Evolutionary conservation across 2,113 vertebrate genomes (phyloP).

Genomic region (Ailuropoda melanoleuca): DNA sequence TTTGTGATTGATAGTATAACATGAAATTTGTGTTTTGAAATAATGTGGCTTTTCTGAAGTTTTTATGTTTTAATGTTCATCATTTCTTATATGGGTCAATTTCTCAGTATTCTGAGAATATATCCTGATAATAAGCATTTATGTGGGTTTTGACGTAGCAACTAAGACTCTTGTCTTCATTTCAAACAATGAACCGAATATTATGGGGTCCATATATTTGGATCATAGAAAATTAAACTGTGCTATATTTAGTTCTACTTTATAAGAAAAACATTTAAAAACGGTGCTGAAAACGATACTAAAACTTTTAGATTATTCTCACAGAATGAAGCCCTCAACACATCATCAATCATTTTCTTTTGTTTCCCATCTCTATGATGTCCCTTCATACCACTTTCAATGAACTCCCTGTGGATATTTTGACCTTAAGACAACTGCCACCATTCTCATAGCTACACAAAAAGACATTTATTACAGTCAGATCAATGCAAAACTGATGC

Average conservation of each 20-base stretch:
- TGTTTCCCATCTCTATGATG: constrained; percentile 48
- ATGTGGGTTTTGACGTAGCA: background rate
- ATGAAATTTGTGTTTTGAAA: constrained; percentile 20
- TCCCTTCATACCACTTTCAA: constrained; percentile 53
- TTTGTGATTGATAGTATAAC: constrained; percentile 4
- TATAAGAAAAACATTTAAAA: constrained; percentile 10
- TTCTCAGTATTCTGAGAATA: constrained; percentile 22
- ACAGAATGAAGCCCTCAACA: constrained; percentile 33
- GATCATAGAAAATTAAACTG: background rate
- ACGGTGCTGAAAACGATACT: background rate
- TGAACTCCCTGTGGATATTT: constrained; percentile 61
- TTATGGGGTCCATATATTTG: background rate
- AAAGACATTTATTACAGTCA: constrained; percentile 63
- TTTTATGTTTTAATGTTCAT: background rate
- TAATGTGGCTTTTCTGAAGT: background rate
- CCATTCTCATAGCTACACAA: constrained; percentile 51
- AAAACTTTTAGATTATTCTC: constrained; percentile 49
- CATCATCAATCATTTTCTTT: constrained; percentile 50
- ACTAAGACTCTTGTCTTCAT: background rate
- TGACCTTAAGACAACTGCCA: constrained; percentile 61
- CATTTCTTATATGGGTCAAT: background rate
- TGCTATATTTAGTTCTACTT: background rate
- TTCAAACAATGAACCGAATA: constrained; percentile 27
- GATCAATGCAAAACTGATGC: constrained; percentile 65
- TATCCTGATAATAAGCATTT: background rate